Conservation (phyloP, 2,888 invertebrate species). For the Tigriopus californicus region DNA sequence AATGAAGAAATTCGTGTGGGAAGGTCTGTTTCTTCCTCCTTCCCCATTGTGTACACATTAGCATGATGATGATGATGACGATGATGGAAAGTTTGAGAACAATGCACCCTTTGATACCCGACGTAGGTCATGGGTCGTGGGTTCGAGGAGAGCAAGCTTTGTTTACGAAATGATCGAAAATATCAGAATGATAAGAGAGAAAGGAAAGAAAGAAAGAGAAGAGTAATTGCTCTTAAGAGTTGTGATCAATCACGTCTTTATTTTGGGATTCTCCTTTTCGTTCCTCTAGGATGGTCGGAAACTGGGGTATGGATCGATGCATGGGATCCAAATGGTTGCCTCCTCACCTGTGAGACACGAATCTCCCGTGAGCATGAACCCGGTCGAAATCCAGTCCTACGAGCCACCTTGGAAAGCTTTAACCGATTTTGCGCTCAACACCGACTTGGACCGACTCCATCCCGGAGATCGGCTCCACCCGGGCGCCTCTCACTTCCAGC, state of each 20-base stretch:
- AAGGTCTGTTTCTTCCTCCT: background rate
- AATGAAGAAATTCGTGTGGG: too few relatives aligned
- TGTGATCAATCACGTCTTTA: too few relatives aligned
- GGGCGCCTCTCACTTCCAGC: constrained; percentile 78
- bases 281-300: constrained; percentile 68
- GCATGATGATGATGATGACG: background rate
- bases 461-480: constrained; percentile 27
- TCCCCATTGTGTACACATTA: background rate
- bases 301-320: constrained; percentile 80
- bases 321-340: constrained; percentile 94
- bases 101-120: too few relatives aligned
- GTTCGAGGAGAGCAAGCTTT: background rate
- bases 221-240: too few relatives aligned
- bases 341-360: constrained; percentile 45
- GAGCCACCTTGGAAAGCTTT: constrained; percentile 95
- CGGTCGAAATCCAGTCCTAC: constrained; percentile 76
- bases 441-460: constrained; percentile 69
- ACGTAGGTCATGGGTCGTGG: background rate
- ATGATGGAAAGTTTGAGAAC: too few relatives aligned
- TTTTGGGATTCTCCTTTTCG: too few relatives aligned
- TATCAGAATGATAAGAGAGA: background rate
- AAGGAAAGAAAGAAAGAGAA: background rate
- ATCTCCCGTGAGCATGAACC: constrained; percentile 62
- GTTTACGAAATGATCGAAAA: background rate
- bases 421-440: constrained; percentile 83